Evolutionary conservation across 2,888 invertebrate genomes (phyloP).

Genomic region (Atrina japonica): DNA sequence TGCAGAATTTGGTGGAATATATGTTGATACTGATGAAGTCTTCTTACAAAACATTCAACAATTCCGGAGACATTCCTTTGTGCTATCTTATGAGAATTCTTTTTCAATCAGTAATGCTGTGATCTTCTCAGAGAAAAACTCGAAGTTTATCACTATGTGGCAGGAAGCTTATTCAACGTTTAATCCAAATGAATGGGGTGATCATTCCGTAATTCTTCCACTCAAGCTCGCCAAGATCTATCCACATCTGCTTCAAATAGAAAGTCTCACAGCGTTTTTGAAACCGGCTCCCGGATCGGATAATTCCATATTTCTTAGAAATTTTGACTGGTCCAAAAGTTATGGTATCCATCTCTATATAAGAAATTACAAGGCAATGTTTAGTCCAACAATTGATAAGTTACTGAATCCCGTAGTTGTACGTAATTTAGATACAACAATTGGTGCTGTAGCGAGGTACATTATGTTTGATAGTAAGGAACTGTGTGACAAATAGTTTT

Average conservation of each 20-base stretch:
- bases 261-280: constrained; percentile 1
- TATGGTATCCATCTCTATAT: constrained; percentile 22
- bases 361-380: not conserved
- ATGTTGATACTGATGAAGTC: constrained; percentile 19
- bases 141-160: constrained; percentile 18
- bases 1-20: constrained; percentile 31
- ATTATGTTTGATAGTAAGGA: constrained; percentile 19
- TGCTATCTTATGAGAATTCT: constrained; percentile 1
- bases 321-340: constrained; percentile 21
- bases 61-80: not conserved
- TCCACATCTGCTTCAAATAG: constrained; percentile 9
- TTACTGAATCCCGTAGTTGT: not conserved
- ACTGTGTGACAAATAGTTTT: no score
- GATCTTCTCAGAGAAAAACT: constrained; percentile 4
- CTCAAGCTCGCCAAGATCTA: not conserved
- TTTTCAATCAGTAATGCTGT: constrained; percentile 1
- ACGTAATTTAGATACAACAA: constrained; percentile 7
- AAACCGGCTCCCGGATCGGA: not conserved
- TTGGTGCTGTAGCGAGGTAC: constrained; percentile 14
- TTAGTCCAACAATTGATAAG: not conserved
- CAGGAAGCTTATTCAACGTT: not conserved
- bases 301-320: not conserved
- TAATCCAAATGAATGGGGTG: constrained; percentile 9
- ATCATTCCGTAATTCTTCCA: constrained; percentile 15
- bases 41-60: not conserved